Conservation (phyloP, 2,888 invertebrate species). For the Dilophus febrilis region DNA sequence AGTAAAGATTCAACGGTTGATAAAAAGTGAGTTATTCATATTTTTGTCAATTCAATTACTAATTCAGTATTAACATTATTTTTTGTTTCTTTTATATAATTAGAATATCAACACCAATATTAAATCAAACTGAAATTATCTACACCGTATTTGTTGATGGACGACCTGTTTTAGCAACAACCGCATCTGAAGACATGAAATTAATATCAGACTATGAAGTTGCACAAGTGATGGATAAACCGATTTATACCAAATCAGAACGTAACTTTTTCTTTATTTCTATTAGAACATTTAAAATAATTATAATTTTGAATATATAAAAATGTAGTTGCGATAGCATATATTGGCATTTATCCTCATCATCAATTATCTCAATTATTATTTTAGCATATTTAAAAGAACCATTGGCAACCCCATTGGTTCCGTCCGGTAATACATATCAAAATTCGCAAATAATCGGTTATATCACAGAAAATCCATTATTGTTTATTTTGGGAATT, state of each 20-base stretch:
- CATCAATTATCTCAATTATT: background rate
- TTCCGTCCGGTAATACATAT: slow-evolving; percentile 23
- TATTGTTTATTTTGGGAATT: slow-evolving; percentile 22
- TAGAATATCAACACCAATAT: slow-evolving; percentile 24
- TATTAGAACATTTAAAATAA: background rate
- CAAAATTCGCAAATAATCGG: slow-evolving; percentile 19
- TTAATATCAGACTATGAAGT: slow-evolving; percentile 65
- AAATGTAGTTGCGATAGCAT: too few species aligned
- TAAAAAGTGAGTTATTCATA: slow-evolving; percentile 21
- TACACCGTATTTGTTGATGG: slow-evolving; percentile 69
- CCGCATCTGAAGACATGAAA: slow-evolving; percentile 69
- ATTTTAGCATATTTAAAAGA: slow-evolving; percentile 26
- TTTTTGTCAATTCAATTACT: background rate
- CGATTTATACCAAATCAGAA: slow-evolving; percentile 67
- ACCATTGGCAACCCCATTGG: slow-evolving; percentile 28
- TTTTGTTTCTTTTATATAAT: too few species aligned
- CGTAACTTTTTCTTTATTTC: slow-evolving; percentile 38
- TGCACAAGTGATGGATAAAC: slow-evolving; percentile 52
- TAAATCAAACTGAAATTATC: slow-evolving; percentile 42
- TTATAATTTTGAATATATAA: background rate
- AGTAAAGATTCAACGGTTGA: slow-evolving; percentile 21
- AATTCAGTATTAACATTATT: too few species aligned
- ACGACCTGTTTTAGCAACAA: slow-evolving; percentile 59
- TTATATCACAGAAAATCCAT: slow-evolving; percentile 23
- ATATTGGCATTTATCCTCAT: too few species aligned